Base-by-base conservation (phyloP, 2,113 vertebrate genomes). In the Microcebus lehilahytsara region DNA sequence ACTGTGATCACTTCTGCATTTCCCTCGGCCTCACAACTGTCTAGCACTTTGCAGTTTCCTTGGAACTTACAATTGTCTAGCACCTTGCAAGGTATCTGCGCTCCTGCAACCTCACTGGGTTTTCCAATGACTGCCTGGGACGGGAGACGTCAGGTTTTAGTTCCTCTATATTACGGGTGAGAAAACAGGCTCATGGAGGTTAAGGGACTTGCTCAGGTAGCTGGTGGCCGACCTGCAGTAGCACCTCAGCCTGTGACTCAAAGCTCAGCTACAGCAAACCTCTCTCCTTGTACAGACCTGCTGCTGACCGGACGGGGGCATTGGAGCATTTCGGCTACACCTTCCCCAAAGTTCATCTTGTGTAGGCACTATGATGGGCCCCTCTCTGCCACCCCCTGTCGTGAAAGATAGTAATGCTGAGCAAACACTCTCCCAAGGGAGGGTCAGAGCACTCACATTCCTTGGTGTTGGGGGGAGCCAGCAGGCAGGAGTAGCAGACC, bases 401-500 rank as follows among this genome's bases (percentile, higher is more conserved):
- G 32, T 16, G 34, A 30, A 10, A 72, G 46, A 46, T 16, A 25
- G 5, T 23, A 34, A 4, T 34, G n/a, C 1, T 40, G 23, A 32
- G 9, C 17, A 37, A 58, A 27, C 6, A 25, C 34, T 1, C 2
- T 53, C 19, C 77, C 11, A 20, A 20, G 0, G 9, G 56, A 49
- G 27, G 66, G 62, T 23, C 1, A 10, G 9, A 19, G 11, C 42
- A 99, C 99, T 99, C 99, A 99, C 99, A 99, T 98, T 99, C 99
- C 98, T 99, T 99, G 98, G 99, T 99, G 98, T 99, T 99, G 81
- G 98, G 99, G 11, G 99, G 99, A 0, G 99, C 99, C 40, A 99
- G 98, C 96, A 99, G 99, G 97, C 99, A 99, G 0, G 99, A 99
- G 97, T 99, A 99, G 98, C 99, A 99, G 93, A 99, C 99, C 99